Percentiles rank a stretch among this genome's conserved stretches.
These are phyloP conservation scores for Dromiciops gliroides DNA, from an alignment of 2,113 vertebrate genomes.

Conservation along the genomic window DNA sequence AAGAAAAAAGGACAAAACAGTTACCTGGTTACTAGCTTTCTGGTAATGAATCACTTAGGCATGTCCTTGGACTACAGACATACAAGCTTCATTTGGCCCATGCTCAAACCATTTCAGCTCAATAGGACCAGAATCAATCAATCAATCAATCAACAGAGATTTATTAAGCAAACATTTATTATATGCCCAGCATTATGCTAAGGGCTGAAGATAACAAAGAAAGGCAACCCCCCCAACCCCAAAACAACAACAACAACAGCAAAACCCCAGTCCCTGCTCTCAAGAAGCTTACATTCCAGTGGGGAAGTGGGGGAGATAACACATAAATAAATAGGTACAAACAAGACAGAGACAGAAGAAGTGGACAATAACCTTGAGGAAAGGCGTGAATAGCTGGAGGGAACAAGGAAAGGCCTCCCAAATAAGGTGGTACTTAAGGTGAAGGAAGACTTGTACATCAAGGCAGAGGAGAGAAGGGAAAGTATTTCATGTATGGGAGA, in stretches of 20 bases:
- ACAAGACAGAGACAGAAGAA: background rate
- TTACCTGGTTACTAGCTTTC: background rate
- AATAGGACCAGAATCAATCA: background rate
- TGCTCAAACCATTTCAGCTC: background rate
- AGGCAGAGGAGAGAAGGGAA: too few relatives aligned
- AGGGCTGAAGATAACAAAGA: background rate
- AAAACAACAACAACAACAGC: too few relatives aligned
- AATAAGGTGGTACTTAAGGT: background rate
- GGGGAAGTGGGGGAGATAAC: too few relatives aligned
- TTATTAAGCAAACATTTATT: background rate
- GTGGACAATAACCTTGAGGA: background rate
- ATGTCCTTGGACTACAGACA: background rate
- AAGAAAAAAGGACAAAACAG: background rate
- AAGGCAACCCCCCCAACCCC: too few relatives aligned
- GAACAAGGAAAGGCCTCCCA: background rate
- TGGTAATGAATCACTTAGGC: background rate
- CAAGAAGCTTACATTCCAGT: background rate
- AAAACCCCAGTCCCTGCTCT: background rate
- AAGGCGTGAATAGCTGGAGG: background rate
- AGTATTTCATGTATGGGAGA: too few relatives aligned
- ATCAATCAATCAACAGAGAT: background rate
- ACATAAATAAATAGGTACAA: background rate
- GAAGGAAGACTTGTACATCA: background rate
- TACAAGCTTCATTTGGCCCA: background rate
- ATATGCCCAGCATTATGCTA: background rate